Base-by-base conservation (phyloP, 1,140 invertebrate species). In the Melitaea cinxia region DNA sequence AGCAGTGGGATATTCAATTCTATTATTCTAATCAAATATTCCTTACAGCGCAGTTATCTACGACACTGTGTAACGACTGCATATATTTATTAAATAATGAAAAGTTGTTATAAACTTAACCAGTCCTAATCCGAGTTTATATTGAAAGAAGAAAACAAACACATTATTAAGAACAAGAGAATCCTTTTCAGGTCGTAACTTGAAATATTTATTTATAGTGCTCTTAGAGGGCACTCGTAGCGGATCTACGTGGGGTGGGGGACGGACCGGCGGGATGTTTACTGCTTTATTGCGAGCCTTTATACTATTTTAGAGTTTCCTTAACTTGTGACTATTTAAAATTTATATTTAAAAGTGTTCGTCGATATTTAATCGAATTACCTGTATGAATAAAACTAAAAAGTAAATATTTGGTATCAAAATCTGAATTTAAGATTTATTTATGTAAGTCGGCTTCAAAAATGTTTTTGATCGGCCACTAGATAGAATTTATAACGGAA, bases 171-270 rank as follows among this genome's bases (percentile, higher is more conserved):
- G 62, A 42, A 69, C 66, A 68, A 50, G 63, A 45, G 63, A 73
- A 65, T 37, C 62, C 66, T 63, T 56, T 69, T 39, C 19, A 49
- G 64, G 45, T 55, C 49, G 63, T 59, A 61, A 67, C 59, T 67
- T 71, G 60, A 67, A 67, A 71, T 67, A 71, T 71, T 65, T 71
- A 71, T 71, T 72, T 68, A 72, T 72, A 72, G 65, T 65, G 57
- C 61, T 68, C 68, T 68, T 65, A 68, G 57, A 54, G 58, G 28
- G 24, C 45, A 30, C 35, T 50, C 55, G 14, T 33, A 4, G 19
- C 30, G 61, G 64, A 69, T 23, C 12, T n/a, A n/a, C n/a, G n/a
- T n/a, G n/a, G n/a, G n/a, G n/a, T 23, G 14, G 23, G 17, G 15
- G 42, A 14, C 10, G 28, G 15, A 19, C 33, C 12, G 23, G 42